Evolutionary conservation across 2,888 invertebrate genomes (phyloP), one percentile per base, ranked within the genome.

Genomic region (Keiferia lycopersicella): DNA sequence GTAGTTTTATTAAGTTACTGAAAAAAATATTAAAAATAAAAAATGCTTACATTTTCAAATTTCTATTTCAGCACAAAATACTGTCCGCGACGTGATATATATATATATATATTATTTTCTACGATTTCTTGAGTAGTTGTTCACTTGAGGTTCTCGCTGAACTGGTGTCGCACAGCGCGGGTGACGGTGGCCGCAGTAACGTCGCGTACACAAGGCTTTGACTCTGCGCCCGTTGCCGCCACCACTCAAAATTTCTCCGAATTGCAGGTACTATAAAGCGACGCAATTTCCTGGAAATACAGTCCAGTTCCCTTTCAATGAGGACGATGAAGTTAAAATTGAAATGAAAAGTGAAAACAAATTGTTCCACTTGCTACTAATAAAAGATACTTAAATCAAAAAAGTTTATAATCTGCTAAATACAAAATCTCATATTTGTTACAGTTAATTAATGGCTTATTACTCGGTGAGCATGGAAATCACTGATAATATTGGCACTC

Each of bases 181-280:
- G 82, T 84, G 83, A 77, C 70, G 67, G 73, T 78, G 86, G 87
- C 88, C 86, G 91, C 91, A 91, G 90, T 91, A 84, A 79, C 61
- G 68, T 87, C 87, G 80, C 70, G 74, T 50, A 73, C 82, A 86
- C 68, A 87, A 83, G 61, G 70, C 73, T 68, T 80, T 2, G 8
- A 34, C 14, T 26, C 6, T 4, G 1, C 20, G 14, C 51, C 22
- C 12, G 12, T 12, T 8, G 1, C 22, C 22, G 14, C 22, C 50
- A 2, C 11, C 50, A 18, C 50, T 11, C 6, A 18, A 16, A 8
- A 20, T 18, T 50, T 18, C 50, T 3, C 7, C 20, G 20, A 20
- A 10, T 16, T 45, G 4, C 45, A 16, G n/a, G 16, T n/a, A 45
- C 45, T 45, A n/a, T 16, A 41, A 34, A 34, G 34, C 34, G 34